A percentile compares a stretch with the other conserved stretches of the same genome.
phyloP scores from a whole-genome alignment of 2,797 vertebrate species.

The Borostomias antarcticus region DNA sequence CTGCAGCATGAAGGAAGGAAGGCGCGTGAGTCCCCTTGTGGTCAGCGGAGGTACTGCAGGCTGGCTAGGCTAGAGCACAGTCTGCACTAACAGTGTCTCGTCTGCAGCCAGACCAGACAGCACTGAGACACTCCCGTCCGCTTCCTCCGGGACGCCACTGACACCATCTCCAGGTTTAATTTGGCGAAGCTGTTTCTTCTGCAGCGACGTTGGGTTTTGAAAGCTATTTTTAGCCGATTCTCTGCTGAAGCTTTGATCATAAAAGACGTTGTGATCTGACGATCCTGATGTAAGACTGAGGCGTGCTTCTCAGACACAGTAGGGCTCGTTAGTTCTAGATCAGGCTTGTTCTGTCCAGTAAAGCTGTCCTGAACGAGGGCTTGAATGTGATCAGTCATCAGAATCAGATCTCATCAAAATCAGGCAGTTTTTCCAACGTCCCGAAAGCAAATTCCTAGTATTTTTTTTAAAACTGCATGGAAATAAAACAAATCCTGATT shows the following conservation, averaged over 20 bases:
- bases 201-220: conserved; percentile 29
- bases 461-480: too few species aligned
- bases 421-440: too few species aligned
- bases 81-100: conserved; percentile 1
- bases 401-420: too few species aligned
- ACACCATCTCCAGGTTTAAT: conserved; percentile 2
- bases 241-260: neutral
- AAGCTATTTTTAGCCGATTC: conserved; percentile 41
- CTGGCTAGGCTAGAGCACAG: conserved; percentile 24
- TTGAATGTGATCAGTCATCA: too few species aligned
- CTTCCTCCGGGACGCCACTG: neutral
- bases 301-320: too few species aligned
- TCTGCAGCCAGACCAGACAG: neutral
- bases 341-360: too few species aligned
- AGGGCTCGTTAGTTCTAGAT: too few species aligned
- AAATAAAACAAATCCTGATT: conserved; percentile 17
- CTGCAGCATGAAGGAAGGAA: conserved; percentile 59
- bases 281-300: neutral
- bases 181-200: conserved; percentile 27
- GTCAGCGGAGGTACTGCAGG: conserved; percentile 46
- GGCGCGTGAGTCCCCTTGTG: conserved; percentile 62
- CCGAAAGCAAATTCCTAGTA: too few species aligned
- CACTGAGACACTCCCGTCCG: neutral
- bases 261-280: neutral
- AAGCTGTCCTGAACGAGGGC: too few species aligned